Base-by-base conservation (phyloP, 2,888 invertebrate genomes). In the Apotomis betuletana region DNA sequence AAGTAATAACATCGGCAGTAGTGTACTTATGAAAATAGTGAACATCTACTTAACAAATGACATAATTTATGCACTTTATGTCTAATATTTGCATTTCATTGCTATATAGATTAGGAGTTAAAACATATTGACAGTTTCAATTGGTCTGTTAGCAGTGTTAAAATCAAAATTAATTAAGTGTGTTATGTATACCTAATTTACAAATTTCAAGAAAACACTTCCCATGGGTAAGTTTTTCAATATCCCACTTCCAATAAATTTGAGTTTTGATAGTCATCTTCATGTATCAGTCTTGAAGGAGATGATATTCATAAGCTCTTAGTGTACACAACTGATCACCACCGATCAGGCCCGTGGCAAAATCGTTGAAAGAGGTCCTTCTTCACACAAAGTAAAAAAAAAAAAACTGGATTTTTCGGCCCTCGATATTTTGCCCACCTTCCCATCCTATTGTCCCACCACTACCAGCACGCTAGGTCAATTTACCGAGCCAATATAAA, bases 71-170 rank as follows among this genome's bases (percentile, higher is more conserved):
- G 27, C 4, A 8, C 10, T 9, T 15, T 5, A 15, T 9, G 12
- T 36, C 36, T 36, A n/a, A 12, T 13, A 38, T 59, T 13, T 5
- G 54, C 0, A 59, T 65, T 70, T 60, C 54, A 60, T 55, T 54
- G 61, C 67, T 67, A 57, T 51, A 71, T 71, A 71, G 71, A 71
- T 71, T 71, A 55, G 51, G 27, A 27, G 12, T 54, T 57, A n/a
- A 67, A 61, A 54, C 8, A 51, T 57, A 27, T 49, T 71, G 71
- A 62, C 71, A 71, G 63, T 68, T 60, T 73, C 69, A 73, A 36
- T 57, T 64, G n/a, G 49, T 49, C 36, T 36, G 59, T 64, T 44
- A 27, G 38, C 51, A 13, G 46, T 49, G 27, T 27, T 46, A 62
- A 62, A 51, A 59, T 61, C 64, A 65, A 74, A 71, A 67, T 74